These are phyloP conservation scores for Galago senegalensis DNA, from an alignment of 2,797 vertebrate species.

Conservation along the genomic window DNA sequence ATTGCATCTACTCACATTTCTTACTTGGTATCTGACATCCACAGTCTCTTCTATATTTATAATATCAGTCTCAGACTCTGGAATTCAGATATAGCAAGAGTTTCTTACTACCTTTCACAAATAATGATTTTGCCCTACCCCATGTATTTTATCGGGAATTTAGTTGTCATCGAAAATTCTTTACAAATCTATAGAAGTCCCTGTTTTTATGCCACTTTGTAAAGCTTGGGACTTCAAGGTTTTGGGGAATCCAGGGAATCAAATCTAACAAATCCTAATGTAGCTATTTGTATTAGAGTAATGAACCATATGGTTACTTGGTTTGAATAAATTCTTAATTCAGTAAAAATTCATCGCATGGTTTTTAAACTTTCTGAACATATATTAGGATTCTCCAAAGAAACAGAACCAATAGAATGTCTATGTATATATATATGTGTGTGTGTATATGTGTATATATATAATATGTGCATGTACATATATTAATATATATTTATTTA, in stretches of 20 bases:
- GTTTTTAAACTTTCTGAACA: neutral
- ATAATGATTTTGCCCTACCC: neutral
- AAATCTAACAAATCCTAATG: constrained; percentile 9
- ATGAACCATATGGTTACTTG: constrained; percentile 21
- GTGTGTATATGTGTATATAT: neutral
- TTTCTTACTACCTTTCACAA: constrained; percentile 13
- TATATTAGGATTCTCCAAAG: neutral
- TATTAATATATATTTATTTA: neutral
- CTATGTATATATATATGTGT: neutral
- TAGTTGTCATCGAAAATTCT: neutral
- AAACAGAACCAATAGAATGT: neutral
- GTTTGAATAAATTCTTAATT: neutral
- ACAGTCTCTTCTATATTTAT: neutral
- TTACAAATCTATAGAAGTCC: neutral
- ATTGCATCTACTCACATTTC: neutral
- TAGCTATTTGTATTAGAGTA: constrained; percentile 29
- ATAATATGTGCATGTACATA: neutral
- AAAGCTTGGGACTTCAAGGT: neutral
- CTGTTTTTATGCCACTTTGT: neutral
- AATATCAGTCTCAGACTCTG: neutral
- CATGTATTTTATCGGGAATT: neutral
- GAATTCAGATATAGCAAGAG: neutral
- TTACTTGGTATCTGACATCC: constrained; percentile 20
- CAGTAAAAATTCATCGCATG: constrained; percentile 12
- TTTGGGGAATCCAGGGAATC: neutral